Evolutionary conservation across 2,888 invertebrate genomes (phyloP).

Genomic region (Luperina nickerlii): DNA sequence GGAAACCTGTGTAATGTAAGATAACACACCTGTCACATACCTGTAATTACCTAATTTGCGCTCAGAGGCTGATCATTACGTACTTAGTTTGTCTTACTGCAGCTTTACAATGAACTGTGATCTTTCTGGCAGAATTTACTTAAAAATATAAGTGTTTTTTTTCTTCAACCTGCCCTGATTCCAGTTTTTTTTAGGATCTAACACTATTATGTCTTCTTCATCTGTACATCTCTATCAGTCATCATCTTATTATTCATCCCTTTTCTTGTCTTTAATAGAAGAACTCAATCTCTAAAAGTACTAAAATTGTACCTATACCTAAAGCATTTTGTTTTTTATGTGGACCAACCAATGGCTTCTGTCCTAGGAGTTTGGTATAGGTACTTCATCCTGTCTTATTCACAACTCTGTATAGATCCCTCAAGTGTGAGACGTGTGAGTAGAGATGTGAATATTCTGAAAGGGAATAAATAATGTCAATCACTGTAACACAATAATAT

Average conservation of each 20-base stretch:
- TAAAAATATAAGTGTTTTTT: not conserved
- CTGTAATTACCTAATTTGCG: not conserved
- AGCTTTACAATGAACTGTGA: not conserved
- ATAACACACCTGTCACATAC: not conserved
- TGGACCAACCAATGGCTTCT: not conserved
- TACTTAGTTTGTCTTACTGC: not conserved
- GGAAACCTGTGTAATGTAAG: not conserved
- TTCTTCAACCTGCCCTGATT: not conserved
- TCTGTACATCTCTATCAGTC: not conserved
- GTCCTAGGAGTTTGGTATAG: not conserved
- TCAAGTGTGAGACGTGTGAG: constrained; percentile 55
- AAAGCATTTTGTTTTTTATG: not conserved
- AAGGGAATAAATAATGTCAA: constrained; percentile 59
- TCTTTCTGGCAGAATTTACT: not conserved
- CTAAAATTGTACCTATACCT: no score
- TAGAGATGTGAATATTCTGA: constrained; percentile 59
- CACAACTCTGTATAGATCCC: constrained; percentile 45
- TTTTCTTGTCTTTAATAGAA: not conserved
- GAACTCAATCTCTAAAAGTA: no score
- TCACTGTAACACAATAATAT: constrained; percentile 55
- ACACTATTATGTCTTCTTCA: not conserved
- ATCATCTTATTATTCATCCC: no score
- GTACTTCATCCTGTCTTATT: not conserved
- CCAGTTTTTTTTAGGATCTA: not conserved
- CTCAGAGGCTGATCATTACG: not conserved